Evolutionary conservation across 2,888 invertebrate species (phyloP).

Genomic region (Terebella lapidaria): DNA sequence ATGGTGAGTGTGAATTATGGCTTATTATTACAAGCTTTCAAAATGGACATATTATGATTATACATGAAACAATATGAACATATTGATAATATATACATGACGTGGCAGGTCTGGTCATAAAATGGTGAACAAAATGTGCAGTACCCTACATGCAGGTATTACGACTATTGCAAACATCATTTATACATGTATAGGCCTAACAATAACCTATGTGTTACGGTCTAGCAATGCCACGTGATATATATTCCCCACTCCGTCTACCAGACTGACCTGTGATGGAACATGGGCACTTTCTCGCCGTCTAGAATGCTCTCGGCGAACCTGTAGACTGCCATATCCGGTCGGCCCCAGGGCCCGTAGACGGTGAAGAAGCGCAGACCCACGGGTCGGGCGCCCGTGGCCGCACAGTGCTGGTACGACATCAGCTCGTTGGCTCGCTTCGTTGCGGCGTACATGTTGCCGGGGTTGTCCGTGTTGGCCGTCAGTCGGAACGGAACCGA

Average conservation of each 20-base stretch:
- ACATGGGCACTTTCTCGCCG: slow-evolving; percentile 19
- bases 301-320: slow-evolving; percentile 20
- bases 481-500: slow-evolving; percentile 19
- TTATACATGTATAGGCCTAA: too few species aligned
- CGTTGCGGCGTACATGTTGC: slow-evolving; percentile 29
- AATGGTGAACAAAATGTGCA: too few species aligned
- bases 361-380: slow-evolving; percentile 29
- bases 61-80: not conserved
- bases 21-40: not conserved
- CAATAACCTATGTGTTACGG: too few species aligned
- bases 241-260: too few species aligned
- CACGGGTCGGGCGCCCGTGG: slow-evolving; percentile 14
- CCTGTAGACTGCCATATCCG: slow-evolving; percentile 29
- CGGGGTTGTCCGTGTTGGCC: slow-evolving; percentile 17
- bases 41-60: not conserved
- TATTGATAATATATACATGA: not conserved
- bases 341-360: slow-evolving; percentile 30
- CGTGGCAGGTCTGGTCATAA: too few species aligned
- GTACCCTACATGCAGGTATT: too few species aligned
- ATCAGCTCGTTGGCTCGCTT: slow-evolving; percentile 26
- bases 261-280: slow-evolving; percentile 19
- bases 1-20: not conserved
- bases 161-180: too few species aligned
- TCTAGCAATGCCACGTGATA: too few species aligned
- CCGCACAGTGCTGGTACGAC: slow-evolving; percentile 19